Conservation (phyloP, 2,113 vertebrate species). For the Menidia beryllina region DNA sequence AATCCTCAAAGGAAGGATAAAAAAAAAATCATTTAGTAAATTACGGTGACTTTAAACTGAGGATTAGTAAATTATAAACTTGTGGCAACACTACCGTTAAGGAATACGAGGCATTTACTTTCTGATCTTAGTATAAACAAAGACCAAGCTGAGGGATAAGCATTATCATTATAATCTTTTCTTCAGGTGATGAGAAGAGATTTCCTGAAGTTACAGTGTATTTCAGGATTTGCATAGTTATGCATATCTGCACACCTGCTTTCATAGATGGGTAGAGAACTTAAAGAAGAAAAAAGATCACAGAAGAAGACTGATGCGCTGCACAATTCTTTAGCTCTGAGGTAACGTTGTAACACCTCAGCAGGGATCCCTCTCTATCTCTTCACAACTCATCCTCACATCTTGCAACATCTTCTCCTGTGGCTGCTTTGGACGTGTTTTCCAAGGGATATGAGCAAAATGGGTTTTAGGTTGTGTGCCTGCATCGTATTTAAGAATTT, state of each 20-base stretch:
- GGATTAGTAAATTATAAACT: background rate
- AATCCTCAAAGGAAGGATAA: too few relatives aligned
- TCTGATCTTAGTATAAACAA: conserved; percentile 15
- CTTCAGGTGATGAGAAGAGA: background rate
- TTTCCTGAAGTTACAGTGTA: background rate
- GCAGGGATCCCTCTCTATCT: conserved; percentile 36
- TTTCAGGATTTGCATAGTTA: conserved; percentile 18
- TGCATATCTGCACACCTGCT: conserved; percentile 39
- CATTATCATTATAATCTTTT: conserved; percentile 1
- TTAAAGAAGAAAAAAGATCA: conserved; percentile 10
- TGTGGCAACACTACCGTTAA: background rate
- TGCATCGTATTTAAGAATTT: conserved; percentile 8
- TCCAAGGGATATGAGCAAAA: conserved; percentile 18
- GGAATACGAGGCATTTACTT: conserved; percentile 3
- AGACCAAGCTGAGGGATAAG: conserved; percentile 8
- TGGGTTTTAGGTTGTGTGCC: conserved; percentile 9
- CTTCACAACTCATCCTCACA: conserved; percentile 32
- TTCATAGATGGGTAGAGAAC: conserved; percentile 35
- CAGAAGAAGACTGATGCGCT: conserved; percentile 2
- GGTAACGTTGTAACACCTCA: conserved; percentile 19
- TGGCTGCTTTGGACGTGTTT: conserved; percentile 21
- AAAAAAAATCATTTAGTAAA: background rate
- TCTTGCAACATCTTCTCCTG: conserved; percentile 42
- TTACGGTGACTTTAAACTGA: background rate
- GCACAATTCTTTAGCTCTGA: conserved; percentile 10